Evolutionary conservation across 2,113 vertebrate genomes (phyloP), one percentile per base, ranked within the genome.

Genomic region (Tachysurus vachellii): DNA sequence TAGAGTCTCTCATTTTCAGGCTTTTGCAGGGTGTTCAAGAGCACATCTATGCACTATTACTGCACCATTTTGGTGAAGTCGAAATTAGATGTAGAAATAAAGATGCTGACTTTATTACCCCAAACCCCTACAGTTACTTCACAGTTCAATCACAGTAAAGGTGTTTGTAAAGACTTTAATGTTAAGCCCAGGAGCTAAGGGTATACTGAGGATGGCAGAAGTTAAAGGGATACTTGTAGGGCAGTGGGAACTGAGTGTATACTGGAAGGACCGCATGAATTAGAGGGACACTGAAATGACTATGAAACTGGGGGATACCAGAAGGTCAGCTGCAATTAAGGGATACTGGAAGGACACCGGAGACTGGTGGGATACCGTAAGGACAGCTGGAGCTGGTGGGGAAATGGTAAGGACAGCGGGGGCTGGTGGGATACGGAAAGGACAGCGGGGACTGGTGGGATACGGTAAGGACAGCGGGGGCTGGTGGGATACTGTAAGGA

Each of bases 401-500:
- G 36, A 1, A 36, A 28, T 4, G 0, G 12, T 0, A 64, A 64
- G 62, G 1, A 5, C 11, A 28, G 10, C 0, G 11, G 26, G 10
- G 12, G 4, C 11, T 28, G 12, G n/a, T 7, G 66, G 28, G 66
- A 36, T 70, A 17, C 1, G 0, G 12, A 1, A 14, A 70, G 28
- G 31, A 8, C 14, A 6, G 1, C 2, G 14, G 5, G 12, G 5
- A 14, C 0, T 14, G n/a, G 26, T 4, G n/a, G n/a, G 26, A 66
- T 66, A n/a, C 3, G 1, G n/a, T 3, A 3, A 28, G 26, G 12
- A 28, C 4, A 12, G 11, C 1, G 26, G 3, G 10, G 0, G 12
- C 12, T 28, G 3, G n/a, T 0, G 64, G 64, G 12, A 12, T 36
- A 19, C 5, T 17, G 31, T 5, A 16, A 36, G 31, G 16, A 8